Base-by-base conservation (phyloP, 2,888 invertebrate genomes). In the Rapana venosa region DNA sequence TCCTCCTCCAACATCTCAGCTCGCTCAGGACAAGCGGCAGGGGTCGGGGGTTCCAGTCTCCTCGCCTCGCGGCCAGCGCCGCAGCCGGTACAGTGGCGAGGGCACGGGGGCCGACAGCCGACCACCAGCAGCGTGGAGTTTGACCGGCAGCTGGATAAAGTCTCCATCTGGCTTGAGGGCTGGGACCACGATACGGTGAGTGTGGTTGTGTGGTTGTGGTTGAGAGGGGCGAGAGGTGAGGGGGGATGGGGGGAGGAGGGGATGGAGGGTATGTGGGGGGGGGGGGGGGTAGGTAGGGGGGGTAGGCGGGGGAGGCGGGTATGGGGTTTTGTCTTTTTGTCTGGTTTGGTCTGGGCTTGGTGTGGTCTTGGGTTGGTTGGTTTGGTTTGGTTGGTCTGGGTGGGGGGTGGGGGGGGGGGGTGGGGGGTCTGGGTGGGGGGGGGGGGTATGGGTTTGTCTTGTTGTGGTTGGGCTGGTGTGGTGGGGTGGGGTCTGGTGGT, bases 71-170 rank as follows among this genome's bases (percentile, higher is more conserved):
- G 58, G 0, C 47, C 58, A 0, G 47, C 61, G 26, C 70, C 77
- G 30, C 66, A 81, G 26, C 35, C 61, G 0, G 84, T 91, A 15
- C 47, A 30, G 79, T 95, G 95, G 95, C 90, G 95, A 88, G 94
- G 94, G 0, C 94, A 93, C 79, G 95, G 94, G 61, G 94, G 94
- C 0, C 92, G 93, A 32, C 91, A 91, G 61, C 93, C 94, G 26
- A 94, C 94, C 30, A 84, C 91, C 83, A 93, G 94, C 89, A 91
- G 93, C 88, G 94, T 95, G 66, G 94, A 94, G 88, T 95, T 95
- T 93, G 95, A 95, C 88, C 92, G 94, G 88, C 95, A 95, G 90
- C 90, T 95, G 91, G 95, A 95, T 88, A 94, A 94, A 89, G 92
- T 95, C 26, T 92, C 94, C 47, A 92, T 94, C 35, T 95, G 95